Base-by-base conservation (phyloP, 2,888 invertebrate genomes). In the Ptychoptera contaminata region DNA sequence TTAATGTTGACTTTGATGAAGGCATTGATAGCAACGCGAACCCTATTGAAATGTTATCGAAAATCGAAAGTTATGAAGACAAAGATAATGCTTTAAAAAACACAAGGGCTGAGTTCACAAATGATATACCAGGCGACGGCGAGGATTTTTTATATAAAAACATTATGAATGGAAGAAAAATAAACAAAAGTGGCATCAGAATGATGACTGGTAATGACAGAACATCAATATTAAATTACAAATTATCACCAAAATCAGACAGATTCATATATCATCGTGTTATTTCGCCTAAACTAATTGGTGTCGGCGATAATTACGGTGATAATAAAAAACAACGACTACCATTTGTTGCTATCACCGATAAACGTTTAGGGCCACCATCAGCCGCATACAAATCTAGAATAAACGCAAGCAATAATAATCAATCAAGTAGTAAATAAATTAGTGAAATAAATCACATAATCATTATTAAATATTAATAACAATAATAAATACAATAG, bases 331-430 rank as follows among this genome's bases (percentile, higher is more conserved):
- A 63, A 48, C 63, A 64, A 50, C 58, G 62, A 16, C 50, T 64
- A 46, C 64, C 64, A 2, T 64, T 64, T 52, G 64, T 64, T 44
- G 64, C 64, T 48, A 64, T 64, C 47, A 64, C 64, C 44, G 65
- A 64, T 50, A 57, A 62, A 29, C 58, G 63, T n/a, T 53, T 64
- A 44, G 63, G 62, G 46, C 58, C 55, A 42, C 53, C 59, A 15
- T 23, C 23, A 23, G 23, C 23, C 7, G 23, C 23, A 23, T 23
- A 23, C 23, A 23, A 23, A 23, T 23, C 23, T 23, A 23, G 23
- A 23, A 5, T 23, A 23, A 23, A 7, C 23, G 7, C 23, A 23
- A 23, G 7, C 23, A 3, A 23, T 23, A 23, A 23, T 23, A 23
- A 23, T 23, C 23, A 23, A 23, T 23, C 23, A 23, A 23, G 7